These are phyloP conservation scores for Norana najaformis DNA, from an alignment of 2,888 invertebrate genomes.

Conservation along the genomic window DNA sequence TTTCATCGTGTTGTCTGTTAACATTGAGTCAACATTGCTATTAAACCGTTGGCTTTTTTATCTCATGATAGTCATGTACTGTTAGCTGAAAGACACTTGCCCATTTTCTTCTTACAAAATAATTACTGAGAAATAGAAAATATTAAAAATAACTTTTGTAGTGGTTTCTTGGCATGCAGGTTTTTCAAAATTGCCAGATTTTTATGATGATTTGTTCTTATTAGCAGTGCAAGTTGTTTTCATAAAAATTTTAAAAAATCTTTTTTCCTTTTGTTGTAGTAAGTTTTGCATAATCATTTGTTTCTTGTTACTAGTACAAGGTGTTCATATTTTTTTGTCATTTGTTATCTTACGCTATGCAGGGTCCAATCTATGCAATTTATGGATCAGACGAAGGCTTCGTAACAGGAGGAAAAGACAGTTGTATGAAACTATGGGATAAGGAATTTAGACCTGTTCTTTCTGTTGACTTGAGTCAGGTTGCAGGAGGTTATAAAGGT, in stretches of 20 bases:
- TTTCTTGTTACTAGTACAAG: background rate
- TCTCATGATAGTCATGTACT: no score
- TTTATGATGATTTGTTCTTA: no score
- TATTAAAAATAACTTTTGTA: no score
- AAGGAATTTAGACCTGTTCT: constrained; percentile 56
- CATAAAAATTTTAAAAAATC: background rate
- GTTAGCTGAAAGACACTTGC: no score
- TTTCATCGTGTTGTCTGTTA: no score
- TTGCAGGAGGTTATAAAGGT: constrained; percentile 60
- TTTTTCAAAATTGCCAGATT: no score
- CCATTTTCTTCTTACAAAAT: no score
- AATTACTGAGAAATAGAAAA: no score
- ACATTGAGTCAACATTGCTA: no score
- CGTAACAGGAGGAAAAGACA: constrained; percentile 62
- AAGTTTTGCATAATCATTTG: background rate
- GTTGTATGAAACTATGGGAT: constrained; percentile 59
- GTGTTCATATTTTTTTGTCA: background rate
- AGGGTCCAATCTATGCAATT: constrained; percentile 9
- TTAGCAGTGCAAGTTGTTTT: no score
- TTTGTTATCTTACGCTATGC: background rate
- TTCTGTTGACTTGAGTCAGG: constrained; percentile 52
- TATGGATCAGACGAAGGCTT: constrained; percentile 53
- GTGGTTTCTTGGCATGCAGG: no score
- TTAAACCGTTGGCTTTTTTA: no score
- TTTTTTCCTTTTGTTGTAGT: background rate